These are phyloP conservation scores for Morone chrysops DNA, from an alignment of 2,113 vertebrate genomes.

Conservation along the genomic window DNA sequence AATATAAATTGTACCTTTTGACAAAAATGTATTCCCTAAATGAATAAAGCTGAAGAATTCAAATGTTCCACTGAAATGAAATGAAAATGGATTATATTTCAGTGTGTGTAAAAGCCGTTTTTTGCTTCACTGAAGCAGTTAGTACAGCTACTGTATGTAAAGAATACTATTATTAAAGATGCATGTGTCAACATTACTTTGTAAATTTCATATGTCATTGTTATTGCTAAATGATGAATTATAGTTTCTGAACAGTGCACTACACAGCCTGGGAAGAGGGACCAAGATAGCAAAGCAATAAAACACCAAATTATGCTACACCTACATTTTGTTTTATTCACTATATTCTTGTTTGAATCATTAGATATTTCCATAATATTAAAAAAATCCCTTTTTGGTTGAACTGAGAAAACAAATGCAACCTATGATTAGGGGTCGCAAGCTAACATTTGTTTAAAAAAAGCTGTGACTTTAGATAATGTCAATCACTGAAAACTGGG, in stretches of 20 bases:
- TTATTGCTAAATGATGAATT: background rate
- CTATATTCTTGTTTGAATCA: no score
- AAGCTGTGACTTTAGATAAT: no score
- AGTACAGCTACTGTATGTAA: slow-evolving; percentile 1
- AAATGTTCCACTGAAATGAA: slow-evolving; percentile 13
- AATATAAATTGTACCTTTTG: background rate
- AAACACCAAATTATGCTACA: no score
- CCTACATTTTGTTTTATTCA: no score
- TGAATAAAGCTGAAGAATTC: background rate
- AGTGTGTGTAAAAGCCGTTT: background rate
- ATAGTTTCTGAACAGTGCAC: background rate
- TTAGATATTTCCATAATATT: no score
- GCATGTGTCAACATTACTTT: background rate
- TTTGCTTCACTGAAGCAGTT: slow-evolving; percentile 11
- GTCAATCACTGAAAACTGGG: no score
- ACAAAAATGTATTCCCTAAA: background rate
- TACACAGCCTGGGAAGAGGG: no score
- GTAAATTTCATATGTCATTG: background rate
- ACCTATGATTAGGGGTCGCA: no score
- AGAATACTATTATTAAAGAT: background rate
- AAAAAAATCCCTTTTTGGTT: no score
- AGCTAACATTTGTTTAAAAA: no score
- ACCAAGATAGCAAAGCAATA: no score
- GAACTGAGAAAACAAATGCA: no score
- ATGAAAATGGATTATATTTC: slow-evolving; percentile 11